Percentiles rank a stretch among this genome's conserved stretches.
Evolutionary conservation across 1,140 invertebrate genomes (phyloP).

Genomic region (Scaptodrosophila lebanonensis): DNA sequence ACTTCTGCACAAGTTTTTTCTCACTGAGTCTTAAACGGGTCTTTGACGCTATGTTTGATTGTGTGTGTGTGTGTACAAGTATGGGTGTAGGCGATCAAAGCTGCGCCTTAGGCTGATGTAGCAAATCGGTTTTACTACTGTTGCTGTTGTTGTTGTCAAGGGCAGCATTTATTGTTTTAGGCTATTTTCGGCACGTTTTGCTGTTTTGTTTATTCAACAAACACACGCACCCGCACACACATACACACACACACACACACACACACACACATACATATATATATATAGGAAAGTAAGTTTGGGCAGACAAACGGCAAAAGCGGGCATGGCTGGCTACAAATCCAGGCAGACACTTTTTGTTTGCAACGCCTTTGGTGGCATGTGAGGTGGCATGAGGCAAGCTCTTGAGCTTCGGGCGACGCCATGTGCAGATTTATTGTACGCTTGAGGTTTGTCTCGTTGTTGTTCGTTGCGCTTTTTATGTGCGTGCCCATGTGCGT

Average conservation of each 20-base stretch:
- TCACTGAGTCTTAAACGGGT: too few relatives aligned
- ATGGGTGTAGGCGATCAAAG: too few relatives aligned
- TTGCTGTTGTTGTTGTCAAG: not conserved
- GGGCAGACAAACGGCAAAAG: too few relatives aligned
- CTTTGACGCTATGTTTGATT: too few relatives aligned
- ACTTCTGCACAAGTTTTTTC: too few relatives aligned
- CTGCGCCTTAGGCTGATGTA: constrained; percentile 3
- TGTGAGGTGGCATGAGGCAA: too few relatives aligned
- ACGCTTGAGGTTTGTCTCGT: constrained; percentile 44
- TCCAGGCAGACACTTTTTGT: too few relatives aligned
- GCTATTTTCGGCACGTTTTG: constrained; percentile 44
- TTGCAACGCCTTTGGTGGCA: too few relatives aligned
- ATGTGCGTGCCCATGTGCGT: not conserved
- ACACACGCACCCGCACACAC: constrained; percentile 1
- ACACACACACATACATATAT: not conserved
- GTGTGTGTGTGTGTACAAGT: too few relatives aligned
- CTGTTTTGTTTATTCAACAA: constrained; percentile 23
- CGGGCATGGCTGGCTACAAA: too few relatives aligned
- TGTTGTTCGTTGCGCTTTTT: constrained; percentile 49
- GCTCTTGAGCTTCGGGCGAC: too few relatives aligned
- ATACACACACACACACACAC: constrained; percentile 1
- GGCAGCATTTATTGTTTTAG: constrained; percentile 33
- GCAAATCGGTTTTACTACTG: not conserved
- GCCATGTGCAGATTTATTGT: constrained; percentile 43
- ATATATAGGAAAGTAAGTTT: not conserved